These are phyloP conservation scores for Neolamprologus hecqui DNA, from an alignment of 2,113 vertebrate genomes.

Conservation along the genomic window DNA sequence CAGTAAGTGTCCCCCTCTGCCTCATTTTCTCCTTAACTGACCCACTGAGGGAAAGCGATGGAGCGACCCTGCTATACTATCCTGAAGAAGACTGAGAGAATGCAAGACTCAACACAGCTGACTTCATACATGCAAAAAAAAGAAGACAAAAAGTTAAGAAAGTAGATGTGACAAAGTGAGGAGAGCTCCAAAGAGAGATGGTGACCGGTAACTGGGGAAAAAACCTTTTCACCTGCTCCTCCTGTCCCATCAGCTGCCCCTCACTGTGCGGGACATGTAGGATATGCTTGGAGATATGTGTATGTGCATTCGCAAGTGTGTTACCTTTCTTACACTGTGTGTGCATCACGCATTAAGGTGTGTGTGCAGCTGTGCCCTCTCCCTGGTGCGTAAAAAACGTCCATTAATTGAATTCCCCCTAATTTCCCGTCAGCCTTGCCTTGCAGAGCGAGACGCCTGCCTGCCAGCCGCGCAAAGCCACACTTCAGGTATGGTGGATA, in stretches of 20 bases:
- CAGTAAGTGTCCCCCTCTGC: constrained; percentile 47
- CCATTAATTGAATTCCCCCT: constrained; percentile 97
- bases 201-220: neutral
- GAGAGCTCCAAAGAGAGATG: neutral
- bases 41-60: constrained; percentile 41
- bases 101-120: neutral
- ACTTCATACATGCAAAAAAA: neutral
- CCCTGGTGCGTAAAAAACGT: constrained; percentile 92
- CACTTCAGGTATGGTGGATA: constrained; percentile 95
- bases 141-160: neutral
- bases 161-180: neutral
- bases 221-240: constrained; percentile 13
- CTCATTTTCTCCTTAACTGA: constrained; percentile 67
- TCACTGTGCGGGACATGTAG: constrained; percentile 19
- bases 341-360: constrained; percentile 13
- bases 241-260: constrained; percentile 26
- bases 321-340: constrained; percentile 1
- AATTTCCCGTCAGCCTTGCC: constrained; percentile 84
- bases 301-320: neutral
- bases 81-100: neutral
- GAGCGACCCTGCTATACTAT: constrained; percentile 13
- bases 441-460: constrained; percentile 77
- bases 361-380: constrained; percentile 73
- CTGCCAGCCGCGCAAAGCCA: constrained; percentile 76
- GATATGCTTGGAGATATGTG: constrained; percentile 5